Conservation (phyloP, 2,113 vertebrate species). For the Syngnathus floridae region DNA sequence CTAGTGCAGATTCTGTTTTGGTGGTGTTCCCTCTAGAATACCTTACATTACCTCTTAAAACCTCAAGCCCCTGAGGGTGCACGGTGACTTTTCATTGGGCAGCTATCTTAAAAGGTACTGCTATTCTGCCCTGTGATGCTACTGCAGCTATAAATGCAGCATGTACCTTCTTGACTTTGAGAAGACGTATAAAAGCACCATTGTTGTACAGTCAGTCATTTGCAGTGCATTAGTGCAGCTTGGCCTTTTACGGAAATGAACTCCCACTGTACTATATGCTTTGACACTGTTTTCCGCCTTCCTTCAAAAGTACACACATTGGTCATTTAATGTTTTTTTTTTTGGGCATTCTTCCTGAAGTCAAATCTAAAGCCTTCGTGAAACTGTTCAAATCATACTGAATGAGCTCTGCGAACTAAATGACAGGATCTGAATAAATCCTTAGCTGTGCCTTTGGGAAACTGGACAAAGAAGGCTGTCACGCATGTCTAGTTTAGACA, state of each 20-base stretch:
- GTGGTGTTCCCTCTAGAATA: constrained; percentile 7
- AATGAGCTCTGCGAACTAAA: constrained; percentile 36
- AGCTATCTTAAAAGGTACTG: neutral
- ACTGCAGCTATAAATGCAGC: neutral
- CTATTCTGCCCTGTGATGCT: neutral
- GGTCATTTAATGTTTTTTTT: neutral
- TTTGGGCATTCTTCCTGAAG: constrained; percentile 36
- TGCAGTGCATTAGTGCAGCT: neutral
- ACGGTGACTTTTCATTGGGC: neutral
- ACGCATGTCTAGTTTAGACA: constrained; percentile 7
- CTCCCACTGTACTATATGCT: constrained; percentile 12
- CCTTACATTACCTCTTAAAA: constrained; percentile 2
- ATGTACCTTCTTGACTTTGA: neutral
- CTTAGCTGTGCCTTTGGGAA: constrained; percentile 38
- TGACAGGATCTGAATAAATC: constrained; percentile 55
- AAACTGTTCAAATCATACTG: constrained; percentile 45
- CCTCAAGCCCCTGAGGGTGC: neutral
- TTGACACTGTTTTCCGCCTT: constrained; percentile 5
- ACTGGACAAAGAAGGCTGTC: constrained; percentile 28
- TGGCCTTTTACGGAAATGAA: neutral
- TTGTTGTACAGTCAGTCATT: neutral
- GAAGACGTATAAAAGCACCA: neutral
- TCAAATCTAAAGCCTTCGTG: constrained; percentile 29
- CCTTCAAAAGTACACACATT: neutral
- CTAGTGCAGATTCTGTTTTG: constrained; percentile 18